Conservation (phyloP, 2,113 vertebrate species). For the Larimichthys polyactis region DNA sequence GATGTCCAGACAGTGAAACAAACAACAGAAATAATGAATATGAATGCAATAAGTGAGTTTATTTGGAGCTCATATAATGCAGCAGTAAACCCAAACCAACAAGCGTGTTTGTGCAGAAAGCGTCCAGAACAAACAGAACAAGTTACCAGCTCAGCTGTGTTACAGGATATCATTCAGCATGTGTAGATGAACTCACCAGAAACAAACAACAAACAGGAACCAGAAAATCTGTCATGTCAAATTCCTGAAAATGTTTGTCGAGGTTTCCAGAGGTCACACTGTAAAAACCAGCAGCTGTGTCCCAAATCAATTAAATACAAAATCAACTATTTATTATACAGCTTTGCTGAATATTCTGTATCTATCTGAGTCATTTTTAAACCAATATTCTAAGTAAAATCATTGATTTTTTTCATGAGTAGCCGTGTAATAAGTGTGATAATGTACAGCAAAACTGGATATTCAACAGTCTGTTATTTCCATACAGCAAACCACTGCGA, state of each 20-base stretch:
- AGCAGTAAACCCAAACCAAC: slow-evolving; percentile 52
- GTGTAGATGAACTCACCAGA: too few relatives aligned
- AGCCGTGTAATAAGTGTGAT: too few relatives aligned
- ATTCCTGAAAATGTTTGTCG: background rate
- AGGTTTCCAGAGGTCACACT: background rate
- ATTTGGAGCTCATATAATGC: slow-evolving; percentile 65
- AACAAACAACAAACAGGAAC: background rate
- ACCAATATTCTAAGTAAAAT: too few relatives aligned
- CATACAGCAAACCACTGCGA: too few relatives aligned
- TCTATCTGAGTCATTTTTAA: too few relatives aligned
- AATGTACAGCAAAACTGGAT: too few relatives aligned
- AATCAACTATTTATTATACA: too few relatives aligned
- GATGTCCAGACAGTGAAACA: slow-evolving; percentile 1
- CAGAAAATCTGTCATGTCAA: background rate
- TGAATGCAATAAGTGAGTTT: slow-evolving; percentile 76
- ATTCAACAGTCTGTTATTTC: too few relatives aligned
- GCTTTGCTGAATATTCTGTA: too few relatives aligned
- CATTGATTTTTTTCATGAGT: too few relatives aligned
- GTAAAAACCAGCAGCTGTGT: background rate
- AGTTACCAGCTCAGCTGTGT: background rate
- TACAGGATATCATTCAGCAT: background rate
- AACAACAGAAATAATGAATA: background rate
- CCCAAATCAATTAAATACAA: background rate
- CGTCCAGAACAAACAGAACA: slow-evolving; percentile 7
- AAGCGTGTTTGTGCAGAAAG: slow-evolving; percentile 17